phyloP scores from a whole-genome alignment of 2,888 invertebrate genomes.

The Andrena minutula region DNA sequence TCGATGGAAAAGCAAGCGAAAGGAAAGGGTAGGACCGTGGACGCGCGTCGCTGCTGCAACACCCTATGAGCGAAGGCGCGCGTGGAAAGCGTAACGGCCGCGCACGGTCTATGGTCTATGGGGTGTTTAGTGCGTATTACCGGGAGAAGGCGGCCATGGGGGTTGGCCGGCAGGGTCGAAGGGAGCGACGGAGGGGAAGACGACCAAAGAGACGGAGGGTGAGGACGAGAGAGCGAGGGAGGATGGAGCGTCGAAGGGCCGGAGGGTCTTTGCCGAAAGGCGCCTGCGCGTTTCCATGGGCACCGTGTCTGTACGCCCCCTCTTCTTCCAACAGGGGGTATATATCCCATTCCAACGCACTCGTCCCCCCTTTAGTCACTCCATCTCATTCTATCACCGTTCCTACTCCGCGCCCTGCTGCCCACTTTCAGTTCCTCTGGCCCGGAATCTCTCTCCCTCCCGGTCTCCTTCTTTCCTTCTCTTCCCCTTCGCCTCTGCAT shows the following conservation, averaged over 20 bases:
- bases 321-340: slow-evolving; percentile 73
- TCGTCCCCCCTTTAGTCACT: slow-evolving; percentile 76
- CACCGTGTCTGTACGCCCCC: slow-evolving; percentile 83
- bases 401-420: slow-evolving; percentile 69
- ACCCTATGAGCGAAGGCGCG: slow-evolving; percentile 73
- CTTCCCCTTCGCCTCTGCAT: not conserved
- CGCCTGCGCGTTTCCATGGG: slow-evolving; percentile 85
- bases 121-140: slow-evolving; percentile 84
- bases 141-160: slow-evolving; percentile 78
- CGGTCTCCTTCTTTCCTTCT: slow-evolving; percentile 47
- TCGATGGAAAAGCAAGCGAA: not conserved
- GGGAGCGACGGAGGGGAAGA: slow-evolving; percentile 59
- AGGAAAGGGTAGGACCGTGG: not conserved
- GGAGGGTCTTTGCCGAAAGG: slow-evolving; percentile 72
- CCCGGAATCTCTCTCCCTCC: slow-evolving; percentile 59
- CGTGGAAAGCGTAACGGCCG: slow-evolving; percentile 76
- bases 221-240: slow-evolving; percentile 50
- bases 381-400: slow-evolving; percentile 81
- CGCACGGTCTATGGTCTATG: slow-evolving; percentile 79
- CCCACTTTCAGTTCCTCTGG: slow-evolving; percentile 68
- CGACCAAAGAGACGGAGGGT: slow-evolving; percentile 30
- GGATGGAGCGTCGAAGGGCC: slow-evolving; percentile 77
- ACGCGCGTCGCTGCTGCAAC: not conserved
- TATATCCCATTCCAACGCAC: slow-evolving; percentile 75
- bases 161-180: slow-evolving; percentile 63